Conservation (phyloP, 2,113 vertebrate genomes). For the Nettapus auritus region DNA sequence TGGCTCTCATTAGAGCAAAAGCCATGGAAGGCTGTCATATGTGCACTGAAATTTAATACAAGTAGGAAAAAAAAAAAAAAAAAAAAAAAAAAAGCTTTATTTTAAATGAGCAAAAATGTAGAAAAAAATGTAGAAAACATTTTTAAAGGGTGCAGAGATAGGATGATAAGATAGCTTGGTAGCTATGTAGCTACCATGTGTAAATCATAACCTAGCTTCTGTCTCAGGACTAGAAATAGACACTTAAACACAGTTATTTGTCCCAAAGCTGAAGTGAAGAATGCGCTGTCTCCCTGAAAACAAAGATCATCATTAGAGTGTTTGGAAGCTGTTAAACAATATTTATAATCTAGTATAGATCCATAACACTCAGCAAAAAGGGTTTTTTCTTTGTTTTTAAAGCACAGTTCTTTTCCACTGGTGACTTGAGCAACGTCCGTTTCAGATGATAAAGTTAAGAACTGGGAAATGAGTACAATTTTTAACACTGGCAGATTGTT, state of each 20-base stretch:
- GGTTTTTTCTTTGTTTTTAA: neutral
- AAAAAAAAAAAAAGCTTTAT: neutral
- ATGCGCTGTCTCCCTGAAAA: neutral
- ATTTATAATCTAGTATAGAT: neutral
- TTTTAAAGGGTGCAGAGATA: neutral
- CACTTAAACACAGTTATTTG: neutral
- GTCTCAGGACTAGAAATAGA: neutral
- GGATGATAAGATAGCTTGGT: neutral
- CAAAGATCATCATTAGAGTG: neutral
- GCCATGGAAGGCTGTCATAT: neutral
- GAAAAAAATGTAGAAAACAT: neutral
- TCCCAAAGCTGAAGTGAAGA: neutral
- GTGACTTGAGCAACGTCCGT: slow-evolving; percentile 23
- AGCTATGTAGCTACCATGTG: neutral
- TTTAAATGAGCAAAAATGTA: neutral
- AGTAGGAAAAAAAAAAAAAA: neutral
- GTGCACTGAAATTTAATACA: neutral
- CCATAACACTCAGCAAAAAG: neutral
- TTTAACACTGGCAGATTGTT: slow-evolving; percentile 15
- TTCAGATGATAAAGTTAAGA: neutral
- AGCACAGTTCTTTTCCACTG: neutral
- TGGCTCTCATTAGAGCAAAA: neutral
- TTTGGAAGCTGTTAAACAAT: neutral
- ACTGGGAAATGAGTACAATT: slow-evolving; percentile 18
- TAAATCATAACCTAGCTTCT: neutral